These are phyloP conservation scores for Pherbina coryleti DNA, from an alignment of 2,888 invertebrate genomes.

Conservation along the genomic window DNA sequence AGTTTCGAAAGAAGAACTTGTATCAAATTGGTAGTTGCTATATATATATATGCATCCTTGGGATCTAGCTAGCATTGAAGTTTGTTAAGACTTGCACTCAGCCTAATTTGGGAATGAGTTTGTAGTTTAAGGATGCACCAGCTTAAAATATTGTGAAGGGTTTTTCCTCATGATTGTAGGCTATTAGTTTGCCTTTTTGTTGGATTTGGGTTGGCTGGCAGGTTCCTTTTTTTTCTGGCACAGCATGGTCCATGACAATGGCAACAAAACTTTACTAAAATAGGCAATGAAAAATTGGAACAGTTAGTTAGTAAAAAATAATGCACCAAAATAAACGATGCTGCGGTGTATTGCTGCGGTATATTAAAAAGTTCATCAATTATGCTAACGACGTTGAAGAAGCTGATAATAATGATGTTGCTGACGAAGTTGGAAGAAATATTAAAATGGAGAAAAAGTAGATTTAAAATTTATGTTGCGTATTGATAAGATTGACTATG, in stretches of 20 bases:
- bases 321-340: slow-evolving; percentile 11
- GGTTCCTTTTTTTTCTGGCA: slow-evolving; percentile 4
- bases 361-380: background rate
- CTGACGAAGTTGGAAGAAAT: background rate
- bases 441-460: background rate
- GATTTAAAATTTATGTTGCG: background rate
- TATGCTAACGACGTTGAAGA: background rate
- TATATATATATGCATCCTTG: background rate
- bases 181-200: background rate
- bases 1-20: slow-evolving; percentile 24
- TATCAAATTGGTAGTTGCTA: background rate
- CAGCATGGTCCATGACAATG: slow-evolving; percentile 20
- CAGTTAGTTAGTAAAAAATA: background rate
- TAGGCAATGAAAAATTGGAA: background rate
- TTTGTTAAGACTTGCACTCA: background rate
- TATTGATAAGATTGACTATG: background rate
- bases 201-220: background rate
- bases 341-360: background rate
- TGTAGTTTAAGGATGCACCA: too few species aligned
- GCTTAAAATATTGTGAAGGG: too few species aligned
- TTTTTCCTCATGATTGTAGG: background rate
- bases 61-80: background rate
- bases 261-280: slow-evolving; percentile 11
- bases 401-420: background rate
- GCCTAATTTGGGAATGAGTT: background rate